A percentile compares a stretch with the other conserved stretches of the same genome.
phyloP scores from a whole-genome alignment of 2,797 vertebrate genomes.

The Alca torda region DNA sequence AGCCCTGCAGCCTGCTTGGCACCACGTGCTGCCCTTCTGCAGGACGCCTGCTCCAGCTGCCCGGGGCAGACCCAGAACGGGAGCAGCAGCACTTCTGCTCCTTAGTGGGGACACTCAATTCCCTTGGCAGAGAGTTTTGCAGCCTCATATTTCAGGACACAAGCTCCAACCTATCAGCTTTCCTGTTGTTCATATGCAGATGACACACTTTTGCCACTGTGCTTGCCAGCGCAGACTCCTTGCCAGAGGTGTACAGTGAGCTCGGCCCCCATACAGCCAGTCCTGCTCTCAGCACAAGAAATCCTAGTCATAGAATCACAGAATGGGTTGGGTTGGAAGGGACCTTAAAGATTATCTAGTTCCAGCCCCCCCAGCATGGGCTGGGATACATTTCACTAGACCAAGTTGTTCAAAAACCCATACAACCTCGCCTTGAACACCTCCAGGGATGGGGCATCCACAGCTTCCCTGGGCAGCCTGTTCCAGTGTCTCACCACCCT shows the following conservation, averaged over 20 bases:
- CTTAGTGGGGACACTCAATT: not conserved
- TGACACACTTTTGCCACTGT: not conserved
- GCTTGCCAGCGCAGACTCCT: rapidly evolving
- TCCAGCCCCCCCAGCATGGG: not conserved
- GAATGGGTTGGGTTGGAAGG: not conserved
- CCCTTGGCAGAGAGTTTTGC: not conserved
- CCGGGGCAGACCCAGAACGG: not conserved
- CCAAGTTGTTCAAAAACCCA: not conserved
- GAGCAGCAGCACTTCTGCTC: not conserved
- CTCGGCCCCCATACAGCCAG: rapidly evolving
- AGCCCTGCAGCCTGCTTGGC: not conserved
- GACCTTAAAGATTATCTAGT: not conserved
- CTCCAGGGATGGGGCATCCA: not conserved
- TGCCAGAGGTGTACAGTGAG: rapidly evolving
- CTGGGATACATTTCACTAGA: not conserved
- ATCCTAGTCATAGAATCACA: not conserved
- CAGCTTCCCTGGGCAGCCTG: not conserved
- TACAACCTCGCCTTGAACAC: not conserved
- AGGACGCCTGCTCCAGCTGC: rapidly evolving
- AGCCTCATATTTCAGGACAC: not conserved
- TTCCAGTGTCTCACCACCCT: not conserved
- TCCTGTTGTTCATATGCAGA: rapidly evolving
- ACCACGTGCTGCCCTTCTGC: rapidly evolving
- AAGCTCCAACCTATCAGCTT: not conserved
- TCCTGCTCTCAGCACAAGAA: not conserved